Base-by-base conservation (phyloP, 2,797 vertebrate species). In the Malurus splendens region DNA sequence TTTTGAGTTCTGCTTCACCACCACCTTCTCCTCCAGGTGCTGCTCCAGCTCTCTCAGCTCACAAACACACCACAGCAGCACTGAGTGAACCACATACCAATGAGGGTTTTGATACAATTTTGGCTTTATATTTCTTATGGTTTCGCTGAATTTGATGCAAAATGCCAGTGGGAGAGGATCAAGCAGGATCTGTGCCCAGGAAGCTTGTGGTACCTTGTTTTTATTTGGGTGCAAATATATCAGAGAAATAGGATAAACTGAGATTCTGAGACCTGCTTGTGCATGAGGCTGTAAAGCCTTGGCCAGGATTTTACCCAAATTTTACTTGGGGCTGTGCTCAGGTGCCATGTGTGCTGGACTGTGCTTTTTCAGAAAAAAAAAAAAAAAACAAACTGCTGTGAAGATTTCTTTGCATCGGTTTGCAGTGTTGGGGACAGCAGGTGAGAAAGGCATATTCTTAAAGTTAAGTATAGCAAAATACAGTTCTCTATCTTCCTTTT, bases 61-160 rank as follows among this genome's bases (percentile, higher is more conserved):
- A 38, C 20, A 62, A 66, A 30, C 12, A 23, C 30, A 57, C 14
- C 1, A 2, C 2, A 17, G 14, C 28, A 57, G 3, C 52, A 30
- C 10, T 44, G 41, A 38, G 14, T 23, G 28, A 82, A 38, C 4
- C 6, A 28, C 6, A 16, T 39, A 25, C 10, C 30, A 59, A 50
- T 75, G 32, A 23, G 13, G 14, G 5, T 24, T 86, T 76, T 82
- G 19, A 9, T 72, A 62, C 6, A 11, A 17, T 38, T 84, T 51
- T 33, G n/a, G 2, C 2, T 47, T 89, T 78, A 62, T 13, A 5
- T 68, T 89, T 55, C 48, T 65, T n/a, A 65, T 2, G 8, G 3
- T 82, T 86, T 86, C 70, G 38, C 59, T 73, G n/a, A 42, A 83
- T 65, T 78, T 44, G 19, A 28, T 33, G 20, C 10, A 30, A 85